Conservation (phyloP, 2,888 invertebrate genomes). For the Agrilus biguttatus region DNA sequence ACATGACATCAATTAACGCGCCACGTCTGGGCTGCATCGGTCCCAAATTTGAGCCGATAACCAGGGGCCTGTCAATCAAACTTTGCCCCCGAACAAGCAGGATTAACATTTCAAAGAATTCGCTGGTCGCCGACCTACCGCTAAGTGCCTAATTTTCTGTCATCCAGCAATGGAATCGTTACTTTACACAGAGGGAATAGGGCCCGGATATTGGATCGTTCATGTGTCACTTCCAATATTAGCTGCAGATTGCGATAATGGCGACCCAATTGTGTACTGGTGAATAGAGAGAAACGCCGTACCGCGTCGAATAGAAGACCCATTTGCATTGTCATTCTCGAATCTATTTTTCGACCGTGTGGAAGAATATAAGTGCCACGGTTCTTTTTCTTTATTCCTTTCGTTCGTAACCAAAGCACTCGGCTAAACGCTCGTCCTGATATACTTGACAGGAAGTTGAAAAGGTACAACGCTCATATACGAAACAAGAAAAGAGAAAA, state of each 20-base stretch:
- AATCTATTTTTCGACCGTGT: conserved; percentile 14
- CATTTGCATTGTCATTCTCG: conserved; percentile 18
- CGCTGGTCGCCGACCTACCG: conserved; percentile 22
- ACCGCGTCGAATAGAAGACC: conserved; percentile 16
- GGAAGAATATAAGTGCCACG: too few relatives aligned
- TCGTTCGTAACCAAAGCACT: too few relatives aligned
- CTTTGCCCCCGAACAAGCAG: conserved; percentile 4
- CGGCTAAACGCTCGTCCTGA: too few relatives aligned
- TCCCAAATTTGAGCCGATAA: conserved; percentile 17
- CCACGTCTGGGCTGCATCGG: conserved; percentile 14
- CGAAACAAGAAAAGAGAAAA: too few relatives aligned
- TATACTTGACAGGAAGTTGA: too few relatives aligned
- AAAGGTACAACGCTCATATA: too few relatives aligned
- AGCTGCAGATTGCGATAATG: conserved; percentile 20
- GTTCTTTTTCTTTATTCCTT: too few relatives aligned
- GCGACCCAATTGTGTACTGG: conserved; percentile 17
- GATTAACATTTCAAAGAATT: conserved; percentile 29
- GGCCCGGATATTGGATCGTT: conserved; percentile 24
- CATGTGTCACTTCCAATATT: conserved; percentile 26
- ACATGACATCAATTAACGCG: conserved; percentile 20
- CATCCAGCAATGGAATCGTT: conserved; percentile 24
- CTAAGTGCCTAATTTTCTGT: conserved; percentile 30
- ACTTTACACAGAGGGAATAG: conserved; percentile 14
- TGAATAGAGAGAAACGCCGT: conserved; percentile 13
- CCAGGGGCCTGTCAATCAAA: conserved; percentile 27